Evolutionary conservation across 2,113 vertebrate species (phyloP), one percentile per base, ranked within the genome.

Genomic region (Ariopsis seemanni): DNA sequence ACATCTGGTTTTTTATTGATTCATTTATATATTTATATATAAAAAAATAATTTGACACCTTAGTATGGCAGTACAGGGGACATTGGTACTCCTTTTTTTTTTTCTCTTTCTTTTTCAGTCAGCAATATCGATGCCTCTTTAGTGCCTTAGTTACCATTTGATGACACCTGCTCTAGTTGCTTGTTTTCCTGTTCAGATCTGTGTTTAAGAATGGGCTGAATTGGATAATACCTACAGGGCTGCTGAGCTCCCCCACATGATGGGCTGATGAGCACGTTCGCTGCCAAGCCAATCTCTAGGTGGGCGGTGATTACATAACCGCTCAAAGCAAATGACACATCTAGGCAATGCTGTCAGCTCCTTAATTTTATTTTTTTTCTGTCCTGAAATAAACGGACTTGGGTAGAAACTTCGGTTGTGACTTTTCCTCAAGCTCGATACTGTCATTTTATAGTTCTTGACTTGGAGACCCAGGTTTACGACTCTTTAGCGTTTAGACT

Each of bases 171-270:
- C 78, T 60, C 55, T 42, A 81, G 27, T 60, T 57, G 53, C 53
- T 80, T 34, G 78, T 53, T n/a, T 77, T 80, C 48, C 22, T 87
- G 50, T 67, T 72, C 50, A 20, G 17, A 18, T 58, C 27, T 22
- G 55, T 30, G 20, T 52, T 50, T 84, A 78, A 55, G 85, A 72
- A 74, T 50, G 82, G 67, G 34, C 52, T 81, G 69, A 85, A 69
- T 48, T 69, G 83, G 77, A 89, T 88, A 81, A 65, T 55, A 83
- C 72, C 87, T 87, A 18, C 63, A 87, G 65, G 82, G n/a, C 79
- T 58, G 55, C 30, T 84, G 62, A 87, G 34, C 78, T 85, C 53
- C 50, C 27, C 71, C 87, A 84, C 86, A 86, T 89, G 85, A 89
- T 71, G 65, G 57, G 81, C 30, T 79, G 74, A 71, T 89, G 89